Percentiles rank a stretch among this genome's conserved stretches.
Conservation (phyloP, 2,797 vertebrate species). For the Garrulus glandarius region DNA sequence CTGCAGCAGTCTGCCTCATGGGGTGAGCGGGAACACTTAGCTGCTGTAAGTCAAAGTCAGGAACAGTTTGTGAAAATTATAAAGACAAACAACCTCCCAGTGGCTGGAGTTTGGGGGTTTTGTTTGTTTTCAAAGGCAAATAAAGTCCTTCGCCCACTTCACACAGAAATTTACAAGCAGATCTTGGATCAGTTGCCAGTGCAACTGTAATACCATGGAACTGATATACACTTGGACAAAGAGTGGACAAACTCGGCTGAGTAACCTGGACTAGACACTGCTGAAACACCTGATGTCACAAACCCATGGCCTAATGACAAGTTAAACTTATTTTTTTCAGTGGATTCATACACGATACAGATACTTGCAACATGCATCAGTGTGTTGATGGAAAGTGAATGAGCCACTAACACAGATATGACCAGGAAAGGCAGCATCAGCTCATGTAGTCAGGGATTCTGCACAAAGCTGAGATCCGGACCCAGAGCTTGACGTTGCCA, state of each 20-base stretch:
- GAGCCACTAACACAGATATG: neutral
- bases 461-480: accelerated
- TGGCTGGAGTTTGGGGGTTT: neutral
- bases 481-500: neutral
- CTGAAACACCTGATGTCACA: accelerated
- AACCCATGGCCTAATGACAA: neutral
- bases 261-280: neutral
- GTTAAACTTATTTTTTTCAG: neutral
- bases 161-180: neutral
- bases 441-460: neutral
- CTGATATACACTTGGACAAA: neutral
- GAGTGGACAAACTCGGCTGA: neutral
- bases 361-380: neutral
- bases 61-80: neutral
- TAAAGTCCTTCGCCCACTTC: neutral
- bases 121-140: neutral
- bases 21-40: neutral
- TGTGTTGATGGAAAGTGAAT: neutral
- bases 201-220: neutral
- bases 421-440: neutral
- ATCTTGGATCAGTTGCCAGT: neutral
- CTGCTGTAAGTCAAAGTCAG: neutral
- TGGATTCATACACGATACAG: neutral
- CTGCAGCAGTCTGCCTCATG: neutral
- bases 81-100: neutral